Base-by-base conservation (phyloP, 2,797 vertebrate species). In the Gastrophryne carolinensis region DNA sequence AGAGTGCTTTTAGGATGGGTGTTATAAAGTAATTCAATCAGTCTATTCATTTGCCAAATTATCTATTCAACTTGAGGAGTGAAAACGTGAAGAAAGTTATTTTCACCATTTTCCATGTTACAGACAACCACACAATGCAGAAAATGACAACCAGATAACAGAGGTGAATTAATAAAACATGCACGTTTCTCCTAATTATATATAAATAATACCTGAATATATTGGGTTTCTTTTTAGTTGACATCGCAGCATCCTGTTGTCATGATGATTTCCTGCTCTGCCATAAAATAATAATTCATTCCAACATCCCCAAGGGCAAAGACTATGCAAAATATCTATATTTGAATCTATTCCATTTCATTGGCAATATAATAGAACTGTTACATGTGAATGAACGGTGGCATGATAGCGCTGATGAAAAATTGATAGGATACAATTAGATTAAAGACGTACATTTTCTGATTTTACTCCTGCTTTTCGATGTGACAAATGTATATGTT, bases 401-500 rank as follows among this genome's bases (percentile, higher is more conserved):
- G 75, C 68, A 58, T 72, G 68, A 65, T 78, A 71, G 50, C 21
- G 35, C 23, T 30, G 68, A 72, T 78, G 61, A 66, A 72, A 78
- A 72, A 72, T 65, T 58, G 60, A 78, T 72, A 78, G 60, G 29
- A 72, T 78, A 58, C 75, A 78, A 78, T 78, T 72, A 78, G 68
- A 72, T 78, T 50, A 78, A 78, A 53, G 74, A 67, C 24, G 61
- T 65, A 32, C 61, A 52, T 65, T 63, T 69, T 70, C 60, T 64
- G 39, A 64, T 29, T 57, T 57, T 56, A 62, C 50, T 52, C 60
- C 52, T 21, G 60, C 61, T 77, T 78, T 56, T 65, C 72, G 67
- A 78, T 61, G 68, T 78, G 75, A 78, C 75, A 72, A 78, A 78
- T 78, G 68, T 32, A 57, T 53, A 66, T 78, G 68, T 72, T 78